Evolutionary conservation across 2,797 vertebrate genomes (phyloP).

Genomic region (Leptodactylus fallax): DNA sequence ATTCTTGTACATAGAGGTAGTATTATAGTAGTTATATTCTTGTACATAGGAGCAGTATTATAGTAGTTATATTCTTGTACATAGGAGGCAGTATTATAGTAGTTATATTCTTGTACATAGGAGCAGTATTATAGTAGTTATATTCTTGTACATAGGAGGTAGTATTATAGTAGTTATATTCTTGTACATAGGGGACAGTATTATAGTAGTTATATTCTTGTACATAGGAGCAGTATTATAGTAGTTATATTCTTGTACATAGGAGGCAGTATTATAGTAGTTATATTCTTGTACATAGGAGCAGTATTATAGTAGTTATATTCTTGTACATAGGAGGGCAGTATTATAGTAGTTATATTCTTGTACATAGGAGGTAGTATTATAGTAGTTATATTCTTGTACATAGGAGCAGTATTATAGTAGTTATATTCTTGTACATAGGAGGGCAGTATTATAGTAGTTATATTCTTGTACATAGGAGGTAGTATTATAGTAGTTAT

Average conservation of each 20-base stretch:
- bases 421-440: not conserved
- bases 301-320: conserved; percentile 2
- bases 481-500: not conserved
- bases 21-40: not conserved
- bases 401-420: not conserved
- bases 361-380: not conserved
- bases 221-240: not conserved
- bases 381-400: conserved; percentile 5
- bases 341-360: conserved; percentile 4
- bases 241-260: conserved; percentile 3
- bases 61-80: not conserved
- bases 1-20: conserved; percentile 7
- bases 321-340: not conserved
- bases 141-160: not conserved
- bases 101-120: not conserved
- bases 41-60: conserved; percentile 1
- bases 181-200: too few species aligned
- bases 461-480: not conserved
- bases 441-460: not conserved
- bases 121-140: conserved; percentile 2
- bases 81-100: not conserved
- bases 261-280: not conserved
- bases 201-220: too few species aligned
- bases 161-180: too few species aligned
- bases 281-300: not conserved